Conservation (phyloP, 2,113 vertebrate species). For the Sarotherodon lohbergeri region DNA sequence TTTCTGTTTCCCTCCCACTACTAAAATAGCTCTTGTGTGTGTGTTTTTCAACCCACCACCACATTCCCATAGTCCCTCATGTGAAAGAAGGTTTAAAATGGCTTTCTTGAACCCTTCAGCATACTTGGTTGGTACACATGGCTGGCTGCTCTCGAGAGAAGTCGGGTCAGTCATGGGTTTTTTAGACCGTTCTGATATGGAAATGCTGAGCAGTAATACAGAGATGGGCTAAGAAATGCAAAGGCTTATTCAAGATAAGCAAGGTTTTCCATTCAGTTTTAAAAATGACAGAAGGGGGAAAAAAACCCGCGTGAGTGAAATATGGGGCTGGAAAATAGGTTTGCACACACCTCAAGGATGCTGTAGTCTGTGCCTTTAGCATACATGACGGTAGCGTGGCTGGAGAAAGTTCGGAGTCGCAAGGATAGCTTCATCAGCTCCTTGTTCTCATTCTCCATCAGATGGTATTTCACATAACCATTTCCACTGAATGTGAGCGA, state of each 20-base stretch:
- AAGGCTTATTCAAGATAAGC: not conserved
- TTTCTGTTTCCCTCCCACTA: constrained; percentile 53
- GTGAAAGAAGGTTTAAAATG: constrained; percentile 40
- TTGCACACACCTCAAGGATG: constrained; percentile 85
- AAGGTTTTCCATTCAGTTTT: not conserved
- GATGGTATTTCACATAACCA: constrained; percentile 89
- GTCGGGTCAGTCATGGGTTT: not conserved
- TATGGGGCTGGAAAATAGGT: not conserved
- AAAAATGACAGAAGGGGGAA: not conserved
- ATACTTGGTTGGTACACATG: not conserved
- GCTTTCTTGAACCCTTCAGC: constrained; percentile 22
- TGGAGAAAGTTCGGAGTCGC: constrained; percentile 85
- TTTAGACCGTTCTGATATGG: constrained; percentile 14
- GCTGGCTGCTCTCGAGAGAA: not conserved
- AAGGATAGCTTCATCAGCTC: constrained; percentile 93
- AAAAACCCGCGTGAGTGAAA: not conserved
- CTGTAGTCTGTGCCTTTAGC: constrained; percentile 96
- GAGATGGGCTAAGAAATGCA: not conserved
- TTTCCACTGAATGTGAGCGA: constrained; percentile 88
- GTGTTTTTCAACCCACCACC: constrained; percentile 26
- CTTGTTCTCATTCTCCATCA: constrained; percentile 93
- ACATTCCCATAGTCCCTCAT: constrained; percentile 52
- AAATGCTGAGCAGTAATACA: not conserved
- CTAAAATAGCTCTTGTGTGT: constrained; percentile 57
- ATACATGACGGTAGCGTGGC: constrained; percentile 92